Evolutionary conservation across 2,797 vertebrate genomes (phyloP).

Genomic region (Enteromius radiatus): DNA sequence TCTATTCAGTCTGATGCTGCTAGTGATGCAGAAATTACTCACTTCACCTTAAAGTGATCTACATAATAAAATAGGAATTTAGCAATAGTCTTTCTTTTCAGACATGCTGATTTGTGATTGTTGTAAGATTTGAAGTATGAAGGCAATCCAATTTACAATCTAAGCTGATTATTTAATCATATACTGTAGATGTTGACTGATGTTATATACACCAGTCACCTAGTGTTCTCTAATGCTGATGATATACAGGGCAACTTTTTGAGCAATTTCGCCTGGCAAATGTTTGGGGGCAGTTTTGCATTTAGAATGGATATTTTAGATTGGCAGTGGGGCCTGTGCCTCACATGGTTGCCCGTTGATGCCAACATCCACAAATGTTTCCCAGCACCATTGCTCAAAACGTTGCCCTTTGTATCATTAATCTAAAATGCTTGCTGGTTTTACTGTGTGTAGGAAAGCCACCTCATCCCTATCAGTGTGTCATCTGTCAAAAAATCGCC

Average conservation of each 20-base stretch:
- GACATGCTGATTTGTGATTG: neutral
- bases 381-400: too few relatives aligned
- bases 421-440: slow-evolving; percentile 58
- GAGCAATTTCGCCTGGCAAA: too few relatives aligned
- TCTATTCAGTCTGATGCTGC: neutral
- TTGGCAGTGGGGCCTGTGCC: too few relatives aligned
- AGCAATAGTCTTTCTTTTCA: neutral
- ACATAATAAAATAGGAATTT: neutral
- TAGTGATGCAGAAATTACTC: slow-evolving; percentile 1
- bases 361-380: too few relatives aligned
- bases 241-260: too few relatives aligned
- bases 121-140: slow-evolving; percentile 8
- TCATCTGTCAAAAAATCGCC: slow-evolving; percentile 58
- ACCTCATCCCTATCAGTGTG: slow-evolving; percentile 58
- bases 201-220: neutral
- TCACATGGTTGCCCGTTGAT: too few relatives aligned
- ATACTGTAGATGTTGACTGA: neutral
- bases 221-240: neutral
- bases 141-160: neutral
- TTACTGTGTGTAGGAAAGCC: slow-evolving; percentile 54
- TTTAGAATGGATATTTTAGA: too few relatives aligned
- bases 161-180: neutral
- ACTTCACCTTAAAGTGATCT: neutral
- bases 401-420: too few relatives aligned
- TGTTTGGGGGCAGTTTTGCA: too few relatives aligned